phyloP scores from a whole-genome alignment of 2,888 invertebrate genomes.

The Xylota segnis region DNA sequence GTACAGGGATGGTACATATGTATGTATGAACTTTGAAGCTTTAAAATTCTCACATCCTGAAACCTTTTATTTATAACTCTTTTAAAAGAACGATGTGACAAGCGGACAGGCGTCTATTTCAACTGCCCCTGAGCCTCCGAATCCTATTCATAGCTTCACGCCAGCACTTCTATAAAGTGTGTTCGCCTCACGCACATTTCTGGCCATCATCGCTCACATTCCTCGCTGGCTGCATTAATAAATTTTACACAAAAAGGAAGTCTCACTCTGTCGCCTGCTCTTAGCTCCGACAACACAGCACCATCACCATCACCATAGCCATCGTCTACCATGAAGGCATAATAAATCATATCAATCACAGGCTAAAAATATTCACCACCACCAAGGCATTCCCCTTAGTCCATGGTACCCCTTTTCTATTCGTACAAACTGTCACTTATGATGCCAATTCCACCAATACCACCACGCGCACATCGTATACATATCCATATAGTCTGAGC shows the following conservation, averaged over 20 bases:
- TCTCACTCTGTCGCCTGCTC: slow-evolving; percentile 27
- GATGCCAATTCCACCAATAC: slow-evolving; percentile 54
- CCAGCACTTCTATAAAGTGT: slow-evolving; percentile 1
- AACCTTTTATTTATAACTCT: no score
- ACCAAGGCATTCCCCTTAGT: slow-evolving; percentile 23
- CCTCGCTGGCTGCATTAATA: slow-evolving; percentile 27
- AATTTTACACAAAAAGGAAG: slow-evolving; percentile 25
- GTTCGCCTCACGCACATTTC: slow-evolving; percentile 31
- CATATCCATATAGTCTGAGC: not conserved
- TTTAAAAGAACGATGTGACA: no score
- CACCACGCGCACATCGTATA: slow-evolving; percentile 17
- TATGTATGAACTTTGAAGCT: no score
- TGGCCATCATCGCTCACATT: slow-evolving; percentile 25
- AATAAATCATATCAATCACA: slow-evolving; percentile 68
- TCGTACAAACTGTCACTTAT: slow-evolving; percentile 53
- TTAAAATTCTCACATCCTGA: no score
- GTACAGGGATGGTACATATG: no score
- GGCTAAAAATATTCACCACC: slow-evolving; percentile 51
- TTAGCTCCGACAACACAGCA: slow-evolving; percentile 2
- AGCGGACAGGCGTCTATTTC: not conserved
- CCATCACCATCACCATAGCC: slow-evolving; percentile 7
- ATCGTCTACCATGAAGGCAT: slow-evolving; percentile 57
- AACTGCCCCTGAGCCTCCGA: not conserved
- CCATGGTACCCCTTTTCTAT: slow-evolving; percentile 30
- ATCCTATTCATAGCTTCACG: slow-evolving; percentile 25